phyloP scores from a whole-genome alignment of 2,888 invertebrate genomes.

The Willowsia nigromaculata region DNA sequence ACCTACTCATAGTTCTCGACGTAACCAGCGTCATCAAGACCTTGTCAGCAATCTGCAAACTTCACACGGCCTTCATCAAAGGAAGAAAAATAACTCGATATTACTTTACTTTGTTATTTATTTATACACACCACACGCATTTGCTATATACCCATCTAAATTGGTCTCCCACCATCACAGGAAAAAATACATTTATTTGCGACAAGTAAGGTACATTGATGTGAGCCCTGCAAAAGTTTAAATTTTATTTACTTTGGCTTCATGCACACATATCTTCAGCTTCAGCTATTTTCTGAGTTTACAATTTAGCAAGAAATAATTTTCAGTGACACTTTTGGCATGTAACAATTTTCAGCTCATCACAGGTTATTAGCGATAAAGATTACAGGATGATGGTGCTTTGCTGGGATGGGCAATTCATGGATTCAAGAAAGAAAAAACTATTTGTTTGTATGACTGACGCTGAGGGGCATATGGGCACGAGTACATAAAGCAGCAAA shows the following conservation, averaged over 20 bases:
- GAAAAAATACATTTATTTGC: constrained; percentile 13
- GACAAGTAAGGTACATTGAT: not conserved
- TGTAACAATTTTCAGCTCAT: constrained; percentile 37
- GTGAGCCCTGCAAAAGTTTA: not conserved
- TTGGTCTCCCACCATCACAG: not conserved
- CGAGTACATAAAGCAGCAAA: not conserved
- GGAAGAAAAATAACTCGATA: constrained; percentile 33
- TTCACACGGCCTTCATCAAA: constrained; percentile 55
- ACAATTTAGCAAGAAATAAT: constrained; percentile 9
- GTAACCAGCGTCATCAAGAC: constrained; percentile 3
- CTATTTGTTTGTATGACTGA: constrained; percentile 16
- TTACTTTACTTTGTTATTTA: constrained; percentile 12
- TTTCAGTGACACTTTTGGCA: constrained; percentile 48
- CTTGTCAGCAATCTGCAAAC: constrained; percentile 53
- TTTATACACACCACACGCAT: not conserved
- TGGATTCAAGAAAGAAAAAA: too few species aligned
- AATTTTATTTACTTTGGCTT: not conserved
- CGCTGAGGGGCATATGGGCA: constrained; percentile 29
- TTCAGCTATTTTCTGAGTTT: constrained; percentile 11
- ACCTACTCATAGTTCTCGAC: not conserved
- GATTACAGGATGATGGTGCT: constrained; percentile 27
- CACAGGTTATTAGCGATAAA: constrained; percentile 37
- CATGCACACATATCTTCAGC: not conserved
- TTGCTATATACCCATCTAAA: not conserved
- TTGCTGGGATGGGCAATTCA: constrained; percentile 31